Evolutionary conservation across 2,888 invertebrate genomes (phyloP).

Genomic region (Campaea margaritaria): DNA sequence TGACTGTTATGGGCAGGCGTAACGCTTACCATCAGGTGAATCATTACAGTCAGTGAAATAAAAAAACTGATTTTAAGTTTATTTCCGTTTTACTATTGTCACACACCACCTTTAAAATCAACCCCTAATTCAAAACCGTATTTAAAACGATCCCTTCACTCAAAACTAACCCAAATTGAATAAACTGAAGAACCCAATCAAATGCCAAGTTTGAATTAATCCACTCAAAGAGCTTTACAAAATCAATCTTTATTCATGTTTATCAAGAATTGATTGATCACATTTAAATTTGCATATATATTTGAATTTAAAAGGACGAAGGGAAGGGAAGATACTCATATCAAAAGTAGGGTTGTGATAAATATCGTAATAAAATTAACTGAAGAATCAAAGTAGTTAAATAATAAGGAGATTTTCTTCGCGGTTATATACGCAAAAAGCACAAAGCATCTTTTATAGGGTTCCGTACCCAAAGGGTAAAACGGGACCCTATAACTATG

Average conservation of each 20-base stretch:
- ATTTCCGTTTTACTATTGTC: not conserved
- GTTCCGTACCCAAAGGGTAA: no score
- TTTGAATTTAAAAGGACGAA: conserved; percentile 17
- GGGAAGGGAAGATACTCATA: not conserved
- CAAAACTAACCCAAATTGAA: conserved; percentile 19
- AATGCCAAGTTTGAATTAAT: conserved; percentile 13
- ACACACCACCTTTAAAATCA: conserved; percentile 5
- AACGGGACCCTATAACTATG: no score
- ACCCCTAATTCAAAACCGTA: conserved; percentile 1
- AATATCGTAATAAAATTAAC: no score
- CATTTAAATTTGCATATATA: conserved; percentile 31
- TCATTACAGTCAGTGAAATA: no score
- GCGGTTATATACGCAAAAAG: no score
- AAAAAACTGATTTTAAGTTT: not conserved
- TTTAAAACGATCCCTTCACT: conserved; percentile 11
- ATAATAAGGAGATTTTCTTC: no score
- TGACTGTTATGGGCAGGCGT: no score
- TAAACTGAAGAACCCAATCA: conserved; percentile 11
- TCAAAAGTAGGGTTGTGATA: no score
- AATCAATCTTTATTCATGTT: conserved; percentile 26
- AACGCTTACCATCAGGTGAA: no score
- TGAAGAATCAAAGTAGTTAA: no score
- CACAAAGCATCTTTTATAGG: no score
- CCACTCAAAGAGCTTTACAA: conserved; percentile 16
- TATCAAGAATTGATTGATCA: conserved; percentile 21